Percentiles rank a stretch among this genome's conserved stretches.
Conservation (phyloP, 2,113 vertebrate genomes). For the Ptyas mucosa region DNA sequence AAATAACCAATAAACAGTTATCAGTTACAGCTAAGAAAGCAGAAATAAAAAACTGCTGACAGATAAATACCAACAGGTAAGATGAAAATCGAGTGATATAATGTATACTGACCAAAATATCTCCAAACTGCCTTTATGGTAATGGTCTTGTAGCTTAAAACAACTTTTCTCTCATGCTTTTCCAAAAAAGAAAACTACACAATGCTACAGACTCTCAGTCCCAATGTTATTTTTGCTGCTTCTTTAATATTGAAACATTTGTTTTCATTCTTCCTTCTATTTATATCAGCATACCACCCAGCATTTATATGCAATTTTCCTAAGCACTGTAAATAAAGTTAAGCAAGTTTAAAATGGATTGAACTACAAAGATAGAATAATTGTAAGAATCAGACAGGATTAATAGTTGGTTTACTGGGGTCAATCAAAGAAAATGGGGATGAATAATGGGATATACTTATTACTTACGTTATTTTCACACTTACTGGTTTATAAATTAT, state of each 20-base stretch:
- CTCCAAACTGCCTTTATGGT: background rate
- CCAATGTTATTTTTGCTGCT: background rate
- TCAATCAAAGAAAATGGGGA: background rate
- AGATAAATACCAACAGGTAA: slow-evolving; percentile 46
- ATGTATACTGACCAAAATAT: slow-evolving; percentile 22
- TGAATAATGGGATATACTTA: background rate
- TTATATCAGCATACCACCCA: background rate
- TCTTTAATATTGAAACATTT: background rate
- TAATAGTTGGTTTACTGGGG: background rate
- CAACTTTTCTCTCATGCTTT: slow-evolving; percentile 4
- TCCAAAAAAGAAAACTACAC: background rate
- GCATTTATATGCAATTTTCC: background rate
- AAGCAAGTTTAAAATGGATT: background rate
- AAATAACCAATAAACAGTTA: slow-evolving; percentile 46
- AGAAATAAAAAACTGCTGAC: slow-evolving; percentile 43
- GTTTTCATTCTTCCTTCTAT: background rate
- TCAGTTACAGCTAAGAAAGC: slow-evolving; percentile 42
- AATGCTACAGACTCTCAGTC: background rate
- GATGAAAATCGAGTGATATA: slow-evolving; percentile 33
- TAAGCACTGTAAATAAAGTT: background rate
- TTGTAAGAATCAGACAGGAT: background rate
- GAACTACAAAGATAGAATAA: background rate
- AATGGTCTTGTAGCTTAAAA: slow-evolving; percentile 18
- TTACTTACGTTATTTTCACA: background rate
- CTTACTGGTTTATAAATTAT: background rate